Evolutionary conservation across 2,888 invertebrate genomes (phyloP), one percentile per base, ranked within the genome.

Genomic region (Dioctria linearis): DNA sequence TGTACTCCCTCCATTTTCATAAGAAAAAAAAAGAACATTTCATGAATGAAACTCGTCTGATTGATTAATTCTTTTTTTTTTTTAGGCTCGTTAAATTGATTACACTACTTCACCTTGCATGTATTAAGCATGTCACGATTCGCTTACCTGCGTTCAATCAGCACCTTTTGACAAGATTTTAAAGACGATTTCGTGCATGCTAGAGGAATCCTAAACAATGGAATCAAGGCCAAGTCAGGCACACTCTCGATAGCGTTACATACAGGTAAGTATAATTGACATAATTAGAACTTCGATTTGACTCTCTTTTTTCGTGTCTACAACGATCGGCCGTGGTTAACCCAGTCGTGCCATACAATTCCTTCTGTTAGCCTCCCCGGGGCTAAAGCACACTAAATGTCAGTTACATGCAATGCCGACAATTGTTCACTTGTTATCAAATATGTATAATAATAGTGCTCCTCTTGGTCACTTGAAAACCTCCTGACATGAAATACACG

Each of bases 381-480:
- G 4, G 54, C 13, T 9, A n/a, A 57, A 49, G 57, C 42, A 25
- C 25, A 80, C 80, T 80, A 80, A 80, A 80, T 80, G 80, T 80
- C 80, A 80, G 25, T 39, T 73, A 49, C 80, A 80, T 63, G 61
- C 39, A 43, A 42, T 11, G 11, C 25, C 63, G 65, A 43, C 71
- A 71, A 80, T 80, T 80, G 80, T 80, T 80, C 71, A 59, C 80
- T 80, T 80, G 73, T 80, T 71, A 51, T 80, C 79, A 65, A 57
- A 40, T 25, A 25, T 25, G 25, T 25, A 25, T 61, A 43, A 79
- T 63, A 63, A 69, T 76, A 25, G 69, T 61, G 59, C 51, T 71
- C 61, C 42, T 54, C 63, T 39, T 59, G 69, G 79, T 57, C 67
- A 71, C 79, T 69, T 71, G 69, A 69, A 61, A 43, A 40, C 59